Percentiles rank a stretch among this genome's conserved stretches.
phyloP scores from a whole-genome alignment of 2,113 vertebrate genomes.

The Ceyx margarethae region DNA sequence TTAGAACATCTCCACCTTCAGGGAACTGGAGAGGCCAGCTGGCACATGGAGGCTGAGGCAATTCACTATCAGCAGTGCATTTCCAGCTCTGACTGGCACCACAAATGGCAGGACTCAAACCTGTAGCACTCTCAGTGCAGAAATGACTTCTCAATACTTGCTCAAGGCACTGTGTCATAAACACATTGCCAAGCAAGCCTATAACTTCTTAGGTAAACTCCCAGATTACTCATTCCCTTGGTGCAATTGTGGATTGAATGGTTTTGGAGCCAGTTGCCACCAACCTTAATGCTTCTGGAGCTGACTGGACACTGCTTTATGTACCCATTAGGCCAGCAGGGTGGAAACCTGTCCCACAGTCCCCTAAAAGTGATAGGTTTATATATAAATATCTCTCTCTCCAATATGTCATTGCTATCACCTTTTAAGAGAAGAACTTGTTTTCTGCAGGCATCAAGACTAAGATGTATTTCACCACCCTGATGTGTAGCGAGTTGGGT shows the following conservation, averaged over 20 bases:
- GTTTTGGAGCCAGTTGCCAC: not conserved
- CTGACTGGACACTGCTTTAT: not conserved
- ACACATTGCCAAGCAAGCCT: not conserved
- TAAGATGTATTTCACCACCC: constrained; percentile 2
- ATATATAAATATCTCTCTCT: too few relatives aligned
- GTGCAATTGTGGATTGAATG: not conserved
- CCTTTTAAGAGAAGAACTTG: not conserved
- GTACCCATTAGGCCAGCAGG: not conserved
- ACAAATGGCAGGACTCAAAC: not conserved
- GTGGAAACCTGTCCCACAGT: not conserved
- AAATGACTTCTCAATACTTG: not conserved
- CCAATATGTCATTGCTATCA: not conserved
- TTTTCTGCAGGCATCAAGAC: constrained; percentile 8
- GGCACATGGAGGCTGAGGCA: not conserved
- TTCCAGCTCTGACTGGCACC: not conserved
- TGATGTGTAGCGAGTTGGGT: not conserved
- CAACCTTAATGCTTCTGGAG: not conserved
- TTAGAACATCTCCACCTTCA: constrained; percentile 5
- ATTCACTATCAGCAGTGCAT: not conserved
- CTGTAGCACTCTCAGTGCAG: not conserved
- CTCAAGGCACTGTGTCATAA: not conserved
- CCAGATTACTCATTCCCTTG: not conserved
- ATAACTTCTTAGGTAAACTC: not conserved
- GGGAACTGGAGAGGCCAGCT: not conserved
- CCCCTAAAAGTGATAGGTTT: not conserved